Conservation (phyloP, 2,888 invertebrate species). For the Pammene fasciana region DNA sequence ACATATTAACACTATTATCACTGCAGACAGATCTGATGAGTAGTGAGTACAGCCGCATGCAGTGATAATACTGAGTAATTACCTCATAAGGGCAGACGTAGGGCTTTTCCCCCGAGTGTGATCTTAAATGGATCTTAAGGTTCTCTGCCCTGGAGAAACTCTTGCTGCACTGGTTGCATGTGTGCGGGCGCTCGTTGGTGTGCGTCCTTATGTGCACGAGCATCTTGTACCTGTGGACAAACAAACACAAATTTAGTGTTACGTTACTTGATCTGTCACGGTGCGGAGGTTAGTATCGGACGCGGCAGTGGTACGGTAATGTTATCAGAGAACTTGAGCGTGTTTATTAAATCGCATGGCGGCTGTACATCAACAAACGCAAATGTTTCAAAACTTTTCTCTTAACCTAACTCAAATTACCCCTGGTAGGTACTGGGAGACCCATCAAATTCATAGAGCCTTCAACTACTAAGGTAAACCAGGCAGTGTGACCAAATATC, state of each 20-base stretch:
- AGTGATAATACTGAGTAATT: slow-evolving; percentile 47
- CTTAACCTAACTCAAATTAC: neutral
- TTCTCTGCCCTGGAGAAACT: slow-evolving; percentile 96
- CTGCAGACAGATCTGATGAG: no score
- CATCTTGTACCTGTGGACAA: slow-evolving; percentile 92
- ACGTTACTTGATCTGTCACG: neutral
- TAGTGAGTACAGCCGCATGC: no score
- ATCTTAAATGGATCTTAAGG: slow-evolving; percentile 94
- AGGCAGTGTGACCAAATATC: no score
- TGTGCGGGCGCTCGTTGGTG: slow-evolving; percentile 96
- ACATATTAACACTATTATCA: no score
- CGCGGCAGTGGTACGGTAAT: neutral
- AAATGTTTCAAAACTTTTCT: neutral
- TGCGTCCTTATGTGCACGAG: slow-evolving; percentile 96
- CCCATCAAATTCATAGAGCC: no score
- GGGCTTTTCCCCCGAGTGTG: slow-evolving; percentile 96
- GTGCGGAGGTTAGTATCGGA: neutral
- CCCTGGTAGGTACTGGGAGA: neutral
- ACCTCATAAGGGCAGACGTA: slow-evolving; percentile 92
- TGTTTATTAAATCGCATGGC: slow-evolving; percentile 13
- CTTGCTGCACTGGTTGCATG: slow-evolving; percentile 93
- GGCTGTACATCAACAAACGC: neutral
- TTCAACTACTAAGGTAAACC: no score
- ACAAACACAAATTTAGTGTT: slow-evolving; percentile 41
- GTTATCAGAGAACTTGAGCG: neutral